Conservation (phyloP, 2,888 invertebrate genomes). For the Nephrocerus scutellatus region DNA sequence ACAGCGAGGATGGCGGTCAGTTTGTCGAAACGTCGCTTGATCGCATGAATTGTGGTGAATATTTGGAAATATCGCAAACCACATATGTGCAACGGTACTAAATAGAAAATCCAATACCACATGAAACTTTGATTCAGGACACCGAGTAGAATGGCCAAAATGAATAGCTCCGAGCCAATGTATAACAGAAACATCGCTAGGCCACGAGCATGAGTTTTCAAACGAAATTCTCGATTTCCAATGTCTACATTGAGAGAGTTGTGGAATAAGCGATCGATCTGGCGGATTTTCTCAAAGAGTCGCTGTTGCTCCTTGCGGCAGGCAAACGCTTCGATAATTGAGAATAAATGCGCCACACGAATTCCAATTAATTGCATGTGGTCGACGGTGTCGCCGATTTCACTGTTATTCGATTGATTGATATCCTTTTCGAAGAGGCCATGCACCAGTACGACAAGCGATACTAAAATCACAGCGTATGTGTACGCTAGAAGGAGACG, state of each 20-base stretch:
- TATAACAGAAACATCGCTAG: constrained; percentile 29
- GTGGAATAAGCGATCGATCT: constrained; percentile 37
- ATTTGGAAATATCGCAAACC: constrained; percentile 41
- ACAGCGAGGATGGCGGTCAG: constrained; percentile 28
- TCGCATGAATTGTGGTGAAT: constrained; percentile 28
- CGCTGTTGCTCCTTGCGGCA: constrained; percentile 25
- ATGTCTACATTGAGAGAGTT: constrained; percentile 31
- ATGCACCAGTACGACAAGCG: constrained; percentile 24
- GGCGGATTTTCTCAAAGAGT: constrained; percentile 29
- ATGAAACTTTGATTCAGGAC: constrained; percentile 18
- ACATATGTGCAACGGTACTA: constrained; percentile 33
- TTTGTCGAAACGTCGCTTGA: constrained; percentile 34
- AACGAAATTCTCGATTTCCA: constrained; percentile 27
- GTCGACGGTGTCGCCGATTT: constrained; percentile 35
- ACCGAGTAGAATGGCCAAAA: constrained; percentile 26
- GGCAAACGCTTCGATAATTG: constrained; percentile 33
- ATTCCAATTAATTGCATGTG: constrained; percentile 39
- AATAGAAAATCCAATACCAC: constrained; percentile 34
- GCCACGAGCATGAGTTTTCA: constrained; percentile 16
- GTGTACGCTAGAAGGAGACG: constrained; percentile 30
- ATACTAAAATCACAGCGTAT: constrained; percentile 19
- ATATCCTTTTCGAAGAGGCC: constrained; percentile 25
- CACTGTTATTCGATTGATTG: constrained; percentile 15
- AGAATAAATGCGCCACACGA: constrained; percentile 34
- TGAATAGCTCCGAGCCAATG: constrained; percentile 26